Base-by-base conservation (phyloP, 53 echinoderm and acorn worm genomes). In the Holothuria scabra region DNA sequence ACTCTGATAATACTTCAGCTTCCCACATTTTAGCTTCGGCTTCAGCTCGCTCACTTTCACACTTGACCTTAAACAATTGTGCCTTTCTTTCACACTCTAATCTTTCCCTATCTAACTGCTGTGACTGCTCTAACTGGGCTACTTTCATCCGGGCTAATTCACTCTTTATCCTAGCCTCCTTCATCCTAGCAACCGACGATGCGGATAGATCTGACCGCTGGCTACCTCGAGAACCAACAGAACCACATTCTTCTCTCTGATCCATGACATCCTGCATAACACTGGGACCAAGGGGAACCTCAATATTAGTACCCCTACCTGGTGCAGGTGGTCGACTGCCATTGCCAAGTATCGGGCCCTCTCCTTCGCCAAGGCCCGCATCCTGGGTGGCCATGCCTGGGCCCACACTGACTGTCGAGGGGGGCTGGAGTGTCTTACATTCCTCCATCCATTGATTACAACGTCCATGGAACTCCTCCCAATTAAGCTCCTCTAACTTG, bases 21-120 rank as follows among this genome's bases (percentile, higher is more conserved):
- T 68, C 68, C 71, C 69, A 84, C 28, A 84, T 65, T 4, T 62
- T 56, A 65, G 83, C 67, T 83, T 83, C 83, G 11, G 59, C 21
- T 46, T 84, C 67, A 8, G 71, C 84, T 69, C 28, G 56, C 37
- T 56, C 84, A 19, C 52, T 57, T 32, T 84, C 57, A 70, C 58
- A 30, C 12, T 44, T 28, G 31, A 75, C 41, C 41, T 74, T 23
- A 20, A 85, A 25, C 14, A 29, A 24, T 25, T 56, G 60, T 33
- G 71, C 24, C 55, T 58, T 65, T 59, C 57, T 72, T 28, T 84
- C 55, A 20, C 69, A 60, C 57, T 83, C 66, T 18, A 63, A 61
- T 32, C 59, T 12, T 52, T 84, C 69, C 23, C 59, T 69, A 57
- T 32, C 21, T 28, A 85, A 64, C 75, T 85, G 41, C 64, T 76